Evolutionary conservation across 2,113 vertebrate genomes (phyloP).

Genomic region (Collichthys lucidus): DNA sequence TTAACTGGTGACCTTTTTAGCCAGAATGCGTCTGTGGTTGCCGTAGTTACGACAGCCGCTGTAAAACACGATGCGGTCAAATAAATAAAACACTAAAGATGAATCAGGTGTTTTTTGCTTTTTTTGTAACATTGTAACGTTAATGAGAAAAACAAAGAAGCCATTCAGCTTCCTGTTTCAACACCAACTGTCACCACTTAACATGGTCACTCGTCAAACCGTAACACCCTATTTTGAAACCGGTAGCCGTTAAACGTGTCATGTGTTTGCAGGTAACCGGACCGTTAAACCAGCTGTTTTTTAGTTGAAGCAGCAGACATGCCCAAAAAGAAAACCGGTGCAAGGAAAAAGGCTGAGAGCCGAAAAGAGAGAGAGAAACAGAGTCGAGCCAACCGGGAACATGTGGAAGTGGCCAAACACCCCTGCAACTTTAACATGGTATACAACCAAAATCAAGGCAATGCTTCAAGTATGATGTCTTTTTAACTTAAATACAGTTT

Average conservation of each 20-base stretch:
- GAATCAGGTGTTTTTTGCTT: too few species aligned
- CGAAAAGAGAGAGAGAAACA: slow-evolving; percentile 96
- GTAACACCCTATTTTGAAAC: too few species aligned
- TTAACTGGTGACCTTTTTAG: too few species aligned
- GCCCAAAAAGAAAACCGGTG: slow-evolving; percentile 99
- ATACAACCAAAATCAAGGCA: background rate
- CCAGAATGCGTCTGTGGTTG: too few species aligned
- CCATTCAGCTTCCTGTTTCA: too few species aligned
- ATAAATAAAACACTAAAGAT: too few species aligned
- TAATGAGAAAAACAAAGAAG: too few species aligned
- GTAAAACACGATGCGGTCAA: too few species aligned
- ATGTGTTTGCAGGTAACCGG: background rate
- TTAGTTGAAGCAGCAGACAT: slow-evolving; percentile 79
- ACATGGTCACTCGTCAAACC: too few species aligned
- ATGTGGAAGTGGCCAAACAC: slow-evolving; percentile 94
- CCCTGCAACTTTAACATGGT: slow-evolving; percentile 94
- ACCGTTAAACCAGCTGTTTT: background rate
- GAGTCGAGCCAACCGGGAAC: slow-evolving; percentile 88
- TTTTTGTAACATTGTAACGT: too few species aligned
- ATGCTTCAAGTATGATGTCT: background rate
- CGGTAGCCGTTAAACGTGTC: background rate
- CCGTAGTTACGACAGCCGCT: too few species aligned
- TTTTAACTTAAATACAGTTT: background rate
- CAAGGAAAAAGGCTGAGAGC: slow-evolving; percentile 96
- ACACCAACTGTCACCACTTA: too few species aligned